Percentiles rank a stretch among this genome's conserved stretches.
These are phyloP conservation scores for Micrasema longulum DNA, from an alignment of 1,140 invertebrate species.

Conservation along the genomic window DNA sequence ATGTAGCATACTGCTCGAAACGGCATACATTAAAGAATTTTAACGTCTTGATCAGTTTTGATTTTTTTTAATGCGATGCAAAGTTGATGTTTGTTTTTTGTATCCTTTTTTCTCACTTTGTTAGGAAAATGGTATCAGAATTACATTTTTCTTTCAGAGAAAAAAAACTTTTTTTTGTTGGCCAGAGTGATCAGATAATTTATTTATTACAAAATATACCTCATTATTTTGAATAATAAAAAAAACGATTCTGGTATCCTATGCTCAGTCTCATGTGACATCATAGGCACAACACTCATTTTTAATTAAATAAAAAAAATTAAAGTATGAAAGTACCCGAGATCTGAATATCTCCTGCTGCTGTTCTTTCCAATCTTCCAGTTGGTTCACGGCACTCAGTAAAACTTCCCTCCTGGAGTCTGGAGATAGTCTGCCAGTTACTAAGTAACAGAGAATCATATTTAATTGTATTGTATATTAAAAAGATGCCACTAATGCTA, in stretches of 20 bases:
- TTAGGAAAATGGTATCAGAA: no score
- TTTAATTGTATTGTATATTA: no score
- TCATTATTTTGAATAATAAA: not conserved
- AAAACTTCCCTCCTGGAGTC: slow-evolving; percentile 8
- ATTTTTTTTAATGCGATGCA: no score
- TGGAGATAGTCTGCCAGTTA: not conserved
- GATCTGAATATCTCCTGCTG: slow-evolving; percentile 65
- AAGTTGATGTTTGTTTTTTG: no score
- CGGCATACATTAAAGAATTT: no score
- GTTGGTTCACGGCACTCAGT: slow-evolving; percentile 61
- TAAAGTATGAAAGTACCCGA: slow-evolving; percentile 26
- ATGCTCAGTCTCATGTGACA: not conserved
- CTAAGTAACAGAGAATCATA: not conserved
- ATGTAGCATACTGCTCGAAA: no score
- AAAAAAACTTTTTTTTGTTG: not conserved
- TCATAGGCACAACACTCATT: not conserved
- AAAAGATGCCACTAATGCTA: no score
- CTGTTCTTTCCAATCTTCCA: slow-evolving; percentile 68
- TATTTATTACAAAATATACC: not conserved
- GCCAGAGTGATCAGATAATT: not conserved
- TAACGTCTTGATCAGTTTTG: no score
- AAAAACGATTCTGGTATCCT: not conserved
- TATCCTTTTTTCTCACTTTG: no score
- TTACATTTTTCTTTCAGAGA: no score
- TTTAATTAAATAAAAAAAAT: slow-evolving; percentile 6